Percentiles rank a stretch among this genome's conserved stretches.
phyloP scores from a whole-genome alignment of 92 coral and sea anemone species.

The Galaxea fascicularis region DNA sequence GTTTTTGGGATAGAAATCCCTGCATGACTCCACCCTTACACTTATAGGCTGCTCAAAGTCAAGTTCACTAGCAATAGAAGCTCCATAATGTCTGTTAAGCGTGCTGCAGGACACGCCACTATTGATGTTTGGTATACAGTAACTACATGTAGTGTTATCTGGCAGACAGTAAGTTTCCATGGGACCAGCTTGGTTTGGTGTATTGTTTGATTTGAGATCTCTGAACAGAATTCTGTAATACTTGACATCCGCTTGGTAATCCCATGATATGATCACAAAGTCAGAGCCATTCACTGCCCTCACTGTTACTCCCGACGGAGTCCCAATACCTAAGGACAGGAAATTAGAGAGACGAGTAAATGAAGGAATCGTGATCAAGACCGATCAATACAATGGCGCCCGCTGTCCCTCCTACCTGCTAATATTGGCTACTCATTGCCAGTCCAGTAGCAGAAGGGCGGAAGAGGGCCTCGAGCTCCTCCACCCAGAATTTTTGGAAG shows the following conservation, averaged over 20 bases:
- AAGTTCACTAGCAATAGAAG: neutral
- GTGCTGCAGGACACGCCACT: conserved; percentile 23
- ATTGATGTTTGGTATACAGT: conserved; percentile 33
- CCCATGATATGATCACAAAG: conserved; percentile 43
- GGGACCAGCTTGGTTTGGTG: conserved; percentile 29
- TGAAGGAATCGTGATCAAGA: neutral
- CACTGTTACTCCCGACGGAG: conserved; percentile 28
- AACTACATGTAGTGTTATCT: conserved; percentile 31
- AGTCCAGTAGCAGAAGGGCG: too few relatives aligned
- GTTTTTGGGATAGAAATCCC: neutral
- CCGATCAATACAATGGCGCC: too few relatives aligned
- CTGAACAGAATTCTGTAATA: conserved; percentile 40
- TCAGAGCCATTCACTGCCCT: conserved; percentile 21
- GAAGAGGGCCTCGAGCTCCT: too few relatives aligned
- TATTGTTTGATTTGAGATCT: neutral
- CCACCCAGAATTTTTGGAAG: neutral
- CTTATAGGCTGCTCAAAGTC: conserved; percentile 31
- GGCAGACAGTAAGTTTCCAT: conserved; percentile 21
- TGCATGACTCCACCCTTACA: conserved; percentile 36
- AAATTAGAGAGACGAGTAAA: neutral
- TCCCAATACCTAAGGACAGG: neutral
- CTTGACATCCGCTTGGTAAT: conserved; percentile 3
- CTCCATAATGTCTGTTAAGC: conserved; percentile 10
- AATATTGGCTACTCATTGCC: too few relatives aligned
- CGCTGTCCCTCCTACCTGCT: too few relatives aligned